Evolutionary conservation across 2,113 vertebrate species (phyloP).

Genomic region (Scomber japonicus): DNA sequence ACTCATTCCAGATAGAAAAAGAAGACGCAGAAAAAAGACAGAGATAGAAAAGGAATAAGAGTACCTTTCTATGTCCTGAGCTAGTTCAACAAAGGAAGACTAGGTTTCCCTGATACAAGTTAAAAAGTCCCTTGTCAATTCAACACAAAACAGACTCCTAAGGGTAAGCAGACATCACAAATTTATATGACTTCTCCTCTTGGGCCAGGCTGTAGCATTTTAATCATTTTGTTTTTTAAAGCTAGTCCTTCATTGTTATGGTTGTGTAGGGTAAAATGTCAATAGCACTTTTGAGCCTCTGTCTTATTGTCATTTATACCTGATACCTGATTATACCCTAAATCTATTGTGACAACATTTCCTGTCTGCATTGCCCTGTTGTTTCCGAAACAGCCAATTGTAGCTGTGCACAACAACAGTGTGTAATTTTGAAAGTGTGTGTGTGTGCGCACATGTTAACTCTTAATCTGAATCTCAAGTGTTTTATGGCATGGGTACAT

Average conservation of each 20-base stretch:
- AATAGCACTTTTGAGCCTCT: slow-evolving; percentile 18
- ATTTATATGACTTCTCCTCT: slow-evolving; percentile 43
- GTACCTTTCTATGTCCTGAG: slow-evolving; percentile 79
- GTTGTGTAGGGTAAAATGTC: background rate
- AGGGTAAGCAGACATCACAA: slow-evolving; percentile 44
- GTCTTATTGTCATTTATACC: background rate
- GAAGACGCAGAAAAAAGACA: slow-evolving; percentile 13
- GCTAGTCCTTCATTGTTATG: slow-evolving; percentile 43
- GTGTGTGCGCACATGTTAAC: slow-evolving; percentile 21
- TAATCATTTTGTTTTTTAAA: slow-evolving; percentile 34
- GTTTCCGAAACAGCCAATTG: slow-evolving; percentile 18
- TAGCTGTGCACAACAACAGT: slow-evolving; percentile 1
- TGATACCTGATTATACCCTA: background rate
- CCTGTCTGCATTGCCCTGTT: slow-evolving; percentile 29
- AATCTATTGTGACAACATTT: slow-evolving; percentile 41
- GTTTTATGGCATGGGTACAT: slow-evolving; percentile 58
- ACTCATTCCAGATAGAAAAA: slow-evolving; percentile 39
- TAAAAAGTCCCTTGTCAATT: slow-evolving; percentile 76
- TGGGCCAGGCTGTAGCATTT: slow-evolving; percentile 19
- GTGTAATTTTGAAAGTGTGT: slow-evolving; percentile 20
- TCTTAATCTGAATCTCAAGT: slow-evolving; percentile 31
- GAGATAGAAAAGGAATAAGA: slow-evolving; percentile 53
- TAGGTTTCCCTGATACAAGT: slow-evolving; percentile 81
- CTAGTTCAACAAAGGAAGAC: slow-evolving; percentile 83
- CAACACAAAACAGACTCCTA: slow-evolving; percentile 64